A percentile compares a stretch with the other conserved stretches of the same genome.
These are phyloP conservation scores for Bubalus kerabau DNA, from an alignment of 2,113 vertebrate species.

Conservation along the genomic window DNA sequence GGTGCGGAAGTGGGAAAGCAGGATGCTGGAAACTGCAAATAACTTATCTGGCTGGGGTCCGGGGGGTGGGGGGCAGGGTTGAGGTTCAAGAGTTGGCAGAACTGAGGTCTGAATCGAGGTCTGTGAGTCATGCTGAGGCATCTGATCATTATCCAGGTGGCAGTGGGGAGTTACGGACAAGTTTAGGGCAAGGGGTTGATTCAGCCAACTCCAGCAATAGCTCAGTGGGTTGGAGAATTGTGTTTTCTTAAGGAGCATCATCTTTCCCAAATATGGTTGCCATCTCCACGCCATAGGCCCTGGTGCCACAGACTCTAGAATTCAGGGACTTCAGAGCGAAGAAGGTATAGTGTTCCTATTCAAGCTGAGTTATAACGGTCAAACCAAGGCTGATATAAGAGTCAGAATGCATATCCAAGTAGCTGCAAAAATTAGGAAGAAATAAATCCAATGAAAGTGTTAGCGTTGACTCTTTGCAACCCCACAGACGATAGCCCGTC, in stretches of 20 bases:
- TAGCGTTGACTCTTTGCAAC: not conserved
- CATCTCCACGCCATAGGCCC: accelerated
- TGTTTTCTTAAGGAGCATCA: not conserved
- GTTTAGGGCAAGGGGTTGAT: not conserved
- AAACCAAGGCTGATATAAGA: not conserved
- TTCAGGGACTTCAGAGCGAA: not conserved
- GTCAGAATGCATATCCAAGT: not conserved
- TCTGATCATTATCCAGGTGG: not conserved
- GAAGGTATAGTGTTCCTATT: not conserved
- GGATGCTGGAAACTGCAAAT: not conserved
- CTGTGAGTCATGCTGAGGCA: not conserved
- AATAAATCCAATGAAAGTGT: not conserved
- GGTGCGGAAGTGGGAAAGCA: not conserved
- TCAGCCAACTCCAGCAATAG: not conserved
- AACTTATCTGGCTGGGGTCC: not conserved
- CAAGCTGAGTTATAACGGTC: not conserved
- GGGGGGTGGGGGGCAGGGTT: too few relatives aligned
- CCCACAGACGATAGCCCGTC: not conserved
- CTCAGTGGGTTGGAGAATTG: not conserved
- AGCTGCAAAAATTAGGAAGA: not conserved
- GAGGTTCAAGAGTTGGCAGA: not conserved
- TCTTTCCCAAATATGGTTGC: not conserved
- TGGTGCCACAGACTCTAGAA: not conserved
- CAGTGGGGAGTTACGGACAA: not conserved
- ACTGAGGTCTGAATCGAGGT: not conserved